Percentiles rank a stretch among this genome's conserved stretches.
These are phyloP conservation scores for Ceratina australensis DNA, from an alignment of 1,140 invertebrate species.

Conservation along the genomic window DNA sequence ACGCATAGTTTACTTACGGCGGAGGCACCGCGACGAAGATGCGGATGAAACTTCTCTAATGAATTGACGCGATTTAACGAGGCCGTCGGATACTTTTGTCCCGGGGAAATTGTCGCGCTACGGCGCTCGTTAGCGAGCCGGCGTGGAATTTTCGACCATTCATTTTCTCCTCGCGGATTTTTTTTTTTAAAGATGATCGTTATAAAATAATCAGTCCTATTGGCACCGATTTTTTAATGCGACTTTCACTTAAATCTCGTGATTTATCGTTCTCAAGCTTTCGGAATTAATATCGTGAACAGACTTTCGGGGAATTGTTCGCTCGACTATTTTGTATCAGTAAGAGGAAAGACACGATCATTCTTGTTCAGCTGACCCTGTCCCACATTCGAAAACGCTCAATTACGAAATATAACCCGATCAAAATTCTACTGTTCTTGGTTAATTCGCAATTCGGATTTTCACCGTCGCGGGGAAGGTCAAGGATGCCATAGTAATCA, in stretches of 20 bases:
- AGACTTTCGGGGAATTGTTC: no score
- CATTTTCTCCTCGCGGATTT: neutral
- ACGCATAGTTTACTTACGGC: neutral
- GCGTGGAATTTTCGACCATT: neutral
- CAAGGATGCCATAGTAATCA: conserved; percentile 27
- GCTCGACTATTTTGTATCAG: neutral
- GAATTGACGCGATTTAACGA: conserved; percentile 35
- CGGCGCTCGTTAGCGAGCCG: neutral
- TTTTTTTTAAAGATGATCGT: neutral
- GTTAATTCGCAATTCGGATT: neutral
- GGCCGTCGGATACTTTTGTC: conserved; percentile 4
- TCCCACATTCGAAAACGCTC: conserved; percentile 52
- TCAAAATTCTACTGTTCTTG: conserved; percentile 10
- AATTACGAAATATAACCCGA: conserved; percentile 25
- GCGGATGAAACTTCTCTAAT: conserved; percentile 14
- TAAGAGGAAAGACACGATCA: conserved; percentile 1
- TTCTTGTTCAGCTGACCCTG: conserved; percentile 62
- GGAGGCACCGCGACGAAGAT: neutral
- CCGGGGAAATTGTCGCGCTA: conserved; percentile 21
- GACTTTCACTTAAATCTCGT: neutral
- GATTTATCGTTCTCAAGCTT: neutral
- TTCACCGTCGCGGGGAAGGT: neutral
- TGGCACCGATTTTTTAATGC: neutral
- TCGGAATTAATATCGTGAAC: neutral
- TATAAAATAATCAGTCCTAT: neutral